These are phyloP conservation scores for Zaprionus ornatus DNA, from an alignment of 1,140 invertebrate genomes.

Conservation along the genomic window DNA sequence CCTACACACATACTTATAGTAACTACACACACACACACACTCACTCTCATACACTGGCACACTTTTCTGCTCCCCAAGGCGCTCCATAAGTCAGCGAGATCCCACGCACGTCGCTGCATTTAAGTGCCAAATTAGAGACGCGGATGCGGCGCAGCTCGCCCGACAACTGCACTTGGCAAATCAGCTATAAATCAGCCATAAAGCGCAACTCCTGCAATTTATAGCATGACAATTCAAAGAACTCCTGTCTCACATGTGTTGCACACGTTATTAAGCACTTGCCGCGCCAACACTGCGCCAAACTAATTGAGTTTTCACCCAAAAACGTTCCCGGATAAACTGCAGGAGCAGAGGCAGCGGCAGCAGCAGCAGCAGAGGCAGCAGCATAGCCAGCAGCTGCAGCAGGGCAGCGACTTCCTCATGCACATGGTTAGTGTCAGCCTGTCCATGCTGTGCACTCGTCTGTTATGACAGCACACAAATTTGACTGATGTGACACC, in stretches of 20 bases:
- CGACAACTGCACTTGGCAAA: constrained; percentile 51
- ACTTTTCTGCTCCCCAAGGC: constrained; percentile 20
- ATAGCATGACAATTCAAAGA: constrained; percentile 63
- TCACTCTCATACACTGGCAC: not conserved
- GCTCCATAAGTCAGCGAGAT: constrained; percentile 40
- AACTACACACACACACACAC: constrained; percentile 1
- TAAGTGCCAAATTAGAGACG: constrained; percentile 75
- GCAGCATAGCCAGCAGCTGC: no score
- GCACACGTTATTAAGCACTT: constrained; percentile 44
- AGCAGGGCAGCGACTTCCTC: constrained; percentile 17
- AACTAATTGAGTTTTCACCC: constrained; percentile 68
- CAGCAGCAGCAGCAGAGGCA: constrained; percentile 16
- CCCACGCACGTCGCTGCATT: constrained; percentile 77
- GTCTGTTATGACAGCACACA: constrained; percentile 19
- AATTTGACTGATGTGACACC: constrained; percentile 58
- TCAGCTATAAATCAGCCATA: constrained; percentile 55
- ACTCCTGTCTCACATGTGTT: constrained; percentile 50
- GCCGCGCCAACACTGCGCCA: constrained; percentile 2
- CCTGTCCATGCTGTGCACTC: constrained; percentile 10
- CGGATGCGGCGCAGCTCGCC: constrained; percentile 18
- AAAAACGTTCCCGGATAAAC: constrained; percentile 32
- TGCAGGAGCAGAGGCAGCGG: constrained; percentile 27
- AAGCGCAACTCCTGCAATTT: constrained; percentile 58
- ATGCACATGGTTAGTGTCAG: not conserved
- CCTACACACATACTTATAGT: constrained; percentile 45